Percentiles rank a stretch among this genome's conserved stretches.
Evolutionary conservation across 2,113 vertebrate genomes (phyloP).

Genomic region (Melanerpes aurifrons): DNA sequence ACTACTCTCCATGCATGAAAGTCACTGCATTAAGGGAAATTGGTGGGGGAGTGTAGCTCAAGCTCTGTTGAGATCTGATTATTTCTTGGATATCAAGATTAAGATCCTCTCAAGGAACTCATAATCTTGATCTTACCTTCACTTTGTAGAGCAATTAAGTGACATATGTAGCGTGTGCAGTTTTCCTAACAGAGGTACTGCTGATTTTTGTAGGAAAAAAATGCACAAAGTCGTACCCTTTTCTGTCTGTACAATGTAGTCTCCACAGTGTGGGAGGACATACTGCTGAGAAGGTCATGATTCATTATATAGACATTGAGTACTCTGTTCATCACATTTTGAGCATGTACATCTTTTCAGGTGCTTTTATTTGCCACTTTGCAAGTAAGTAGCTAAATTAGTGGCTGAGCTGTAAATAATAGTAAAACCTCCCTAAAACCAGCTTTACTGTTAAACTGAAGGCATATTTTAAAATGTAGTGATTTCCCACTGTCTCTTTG

Average conservation of each 20-base stretch:
- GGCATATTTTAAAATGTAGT: not conserved
- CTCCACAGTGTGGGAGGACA: not conserved
- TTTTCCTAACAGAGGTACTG: not conserved
- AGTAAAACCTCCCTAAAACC: not conserved
- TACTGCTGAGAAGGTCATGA: not conserved
- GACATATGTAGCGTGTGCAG: not conserved
- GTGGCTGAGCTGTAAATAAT: conserved; percentile 4
- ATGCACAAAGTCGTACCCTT: not conserved
- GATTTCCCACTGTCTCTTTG: not conserved
- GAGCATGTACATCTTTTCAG: not conserved
- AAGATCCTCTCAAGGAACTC: not conserved
- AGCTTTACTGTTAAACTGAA: not conserved
- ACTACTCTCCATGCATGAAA: rapidly evolving
- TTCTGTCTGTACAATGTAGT: not conserved
- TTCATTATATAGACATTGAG: not conserved
- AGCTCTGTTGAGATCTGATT: not conserved
- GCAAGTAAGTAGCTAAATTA: not conserved
- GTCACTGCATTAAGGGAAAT: rapidly evolving
- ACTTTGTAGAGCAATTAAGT: not conserved
- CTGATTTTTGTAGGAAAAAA: not conserved
- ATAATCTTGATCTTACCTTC: not conserved
- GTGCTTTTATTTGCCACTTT: not conserved
- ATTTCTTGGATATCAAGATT: not conserved
- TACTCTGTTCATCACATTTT: not conserved
- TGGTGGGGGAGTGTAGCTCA: not conserved